Conservation (phyloP, 2,113 vertebrate species). For the Anthoscopus minutus region DNA sequence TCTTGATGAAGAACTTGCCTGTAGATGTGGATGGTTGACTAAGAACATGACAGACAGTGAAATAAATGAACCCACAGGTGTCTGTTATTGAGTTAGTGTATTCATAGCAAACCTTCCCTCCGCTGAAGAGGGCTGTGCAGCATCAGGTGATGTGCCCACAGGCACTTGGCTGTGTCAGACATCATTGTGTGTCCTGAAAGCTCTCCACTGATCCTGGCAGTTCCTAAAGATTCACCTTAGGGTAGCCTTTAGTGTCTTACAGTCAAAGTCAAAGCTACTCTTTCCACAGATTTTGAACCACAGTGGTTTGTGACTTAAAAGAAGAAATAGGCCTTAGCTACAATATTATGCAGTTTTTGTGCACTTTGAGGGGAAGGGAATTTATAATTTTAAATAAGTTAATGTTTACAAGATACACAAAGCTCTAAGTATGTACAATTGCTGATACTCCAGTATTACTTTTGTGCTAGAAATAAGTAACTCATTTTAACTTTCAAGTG, state of each 20-base stretch:
- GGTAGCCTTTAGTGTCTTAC: background rate
- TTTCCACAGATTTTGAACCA: background rate
- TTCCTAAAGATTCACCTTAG: background rate
- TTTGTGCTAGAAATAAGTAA: background rate
- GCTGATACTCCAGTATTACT: background rate
- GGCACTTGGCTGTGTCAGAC: background rate
- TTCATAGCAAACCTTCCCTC: background rate
- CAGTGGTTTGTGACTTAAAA: rapidly evolving
- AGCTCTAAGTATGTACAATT: background rate
- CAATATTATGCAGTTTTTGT: background rate
- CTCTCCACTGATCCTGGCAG: background rate
- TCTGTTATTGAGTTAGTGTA: background rate
- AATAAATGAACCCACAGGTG: background rate
- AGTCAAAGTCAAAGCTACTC: background rate
- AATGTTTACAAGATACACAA: background rate
- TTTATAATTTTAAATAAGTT: background rate
- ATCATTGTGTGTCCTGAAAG: background rate
- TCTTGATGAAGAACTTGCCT: background rate
- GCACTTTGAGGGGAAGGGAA: background rate
- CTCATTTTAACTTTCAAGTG: background rate
- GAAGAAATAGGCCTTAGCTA: background rate
- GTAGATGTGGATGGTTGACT: background rate
- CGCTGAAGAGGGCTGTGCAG: background rate
- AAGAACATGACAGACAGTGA: background rate
- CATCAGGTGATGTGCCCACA: background rate